Evolutionary conservation across 2,113 vertebrate genomes (phyloP).

Genomic region (Cygnus buccinator): DNA sequence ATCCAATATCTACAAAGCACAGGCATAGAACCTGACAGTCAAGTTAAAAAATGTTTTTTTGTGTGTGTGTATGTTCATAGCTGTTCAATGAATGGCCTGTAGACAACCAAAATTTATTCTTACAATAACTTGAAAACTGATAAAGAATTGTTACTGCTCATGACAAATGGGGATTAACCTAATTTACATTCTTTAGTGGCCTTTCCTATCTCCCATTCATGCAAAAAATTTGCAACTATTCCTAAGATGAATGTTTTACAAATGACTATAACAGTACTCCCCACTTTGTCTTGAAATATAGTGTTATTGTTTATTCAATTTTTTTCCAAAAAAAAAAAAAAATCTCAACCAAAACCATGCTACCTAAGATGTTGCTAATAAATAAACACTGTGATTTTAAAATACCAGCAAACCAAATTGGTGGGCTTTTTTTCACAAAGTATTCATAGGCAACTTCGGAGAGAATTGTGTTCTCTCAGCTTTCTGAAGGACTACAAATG

Average conservation of each 20-base stretch:
- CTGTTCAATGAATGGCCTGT: not conserved
- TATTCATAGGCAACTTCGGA: not conserved
- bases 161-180: not conserved
- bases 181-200: not conserved
- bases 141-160: not conserved
- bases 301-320: not conserved
- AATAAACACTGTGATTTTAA: rapidly evolving
- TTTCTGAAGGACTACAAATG: not conserved
- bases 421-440: not conserved
- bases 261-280: not conserved
- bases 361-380: not conserved
- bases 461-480: not conserved
- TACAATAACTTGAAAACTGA: not conserved
- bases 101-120: not conserved
- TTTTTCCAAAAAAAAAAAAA: not conserved
- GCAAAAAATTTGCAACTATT: not conserved
- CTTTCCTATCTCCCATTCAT: not conserved
- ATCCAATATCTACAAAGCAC: not conserved
- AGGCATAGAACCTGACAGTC: not conserved
- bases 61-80: not conserved
- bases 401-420: not conserved
- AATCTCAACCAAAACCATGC: not conserved
- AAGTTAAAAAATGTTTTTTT: not conserved
- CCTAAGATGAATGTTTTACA: not conserved
- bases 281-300: not conserved